A percentile compares a stretch with the other conserved stretches of the same genome.
Evolutionary conservation across 1,140 invertebrate genomes (phyloP).

Genomic region (Rhopalosiphum padi): DNA sequence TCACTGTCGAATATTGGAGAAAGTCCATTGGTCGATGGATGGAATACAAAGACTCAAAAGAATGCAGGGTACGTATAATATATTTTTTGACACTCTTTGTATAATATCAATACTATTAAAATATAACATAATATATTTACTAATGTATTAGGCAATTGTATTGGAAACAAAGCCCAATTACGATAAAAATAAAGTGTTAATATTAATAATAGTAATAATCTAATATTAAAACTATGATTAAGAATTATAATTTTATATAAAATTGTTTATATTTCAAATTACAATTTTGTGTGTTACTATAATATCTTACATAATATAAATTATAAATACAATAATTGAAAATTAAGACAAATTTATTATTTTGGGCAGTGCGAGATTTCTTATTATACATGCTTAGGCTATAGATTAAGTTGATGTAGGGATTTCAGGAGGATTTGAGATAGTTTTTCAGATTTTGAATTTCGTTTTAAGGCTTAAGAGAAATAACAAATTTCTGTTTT

Average conservation of each 20-base stretch:
- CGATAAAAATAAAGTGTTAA: too few species aligned
- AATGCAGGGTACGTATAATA: constrained; percentile 70
- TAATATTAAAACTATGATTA: neutral
- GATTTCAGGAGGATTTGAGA: neutral
- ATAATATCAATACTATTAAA: too few species aligned
- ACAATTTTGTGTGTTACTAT: neutral
- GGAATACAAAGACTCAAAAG: constrained; percentile 78
- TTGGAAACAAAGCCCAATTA: too few species aligned
- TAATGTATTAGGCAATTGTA: too few species aligned
- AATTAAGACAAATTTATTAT: neutral
- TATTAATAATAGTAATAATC: too few species aligned
- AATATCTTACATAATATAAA: neutral
- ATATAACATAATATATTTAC: too few species aligned
- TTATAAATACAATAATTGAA: neutral
- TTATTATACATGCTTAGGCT: neutral
- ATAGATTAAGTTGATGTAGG: neutral
- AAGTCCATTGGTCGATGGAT: constrained; percentile 75
- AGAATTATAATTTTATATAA: neutral
- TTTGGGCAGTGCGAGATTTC: neutral
- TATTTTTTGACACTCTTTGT: too few species aligned
- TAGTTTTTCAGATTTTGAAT: neutral
- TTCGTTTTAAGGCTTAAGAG: neutral
- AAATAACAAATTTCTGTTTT: constrained; percentile 7
- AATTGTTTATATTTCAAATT: neutral
- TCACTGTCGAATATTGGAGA: constrained; percentile 86